Percentiles rank a stretch among this genome's conserved stretches.
These are phyloP conservation scores for Steinernema carpocapsae DNA, from an alignment of 2,888 invertebrate genomes.

Conservation along the genomic window DNA sequence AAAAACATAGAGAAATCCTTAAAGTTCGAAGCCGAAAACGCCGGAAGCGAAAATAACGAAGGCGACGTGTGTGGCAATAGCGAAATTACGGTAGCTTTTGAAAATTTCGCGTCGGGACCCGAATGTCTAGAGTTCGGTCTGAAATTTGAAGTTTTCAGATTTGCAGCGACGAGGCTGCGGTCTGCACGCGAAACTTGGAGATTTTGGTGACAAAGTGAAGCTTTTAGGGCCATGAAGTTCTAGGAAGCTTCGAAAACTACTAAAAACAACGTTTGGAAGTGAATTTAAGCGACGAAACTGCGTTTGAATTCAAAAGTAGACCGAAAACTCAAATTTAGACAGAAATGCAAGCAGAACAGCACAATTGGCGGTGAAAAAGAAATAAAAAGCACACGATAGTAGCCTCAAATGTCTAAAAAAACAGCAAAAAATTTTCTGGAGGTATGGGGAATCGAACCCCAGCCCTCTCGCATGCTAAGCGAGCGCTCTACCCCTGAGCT, in stretches of 20 bases:
- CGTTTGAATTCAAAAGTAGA: not conserved
- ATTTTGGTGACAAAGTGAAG: not conserved
- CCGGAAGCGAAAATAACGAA: not conserved
- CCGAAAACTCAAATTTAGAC: not conserved
- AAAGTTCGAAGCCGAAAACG: not conserved
- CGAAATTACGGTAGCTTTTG: not conserved
- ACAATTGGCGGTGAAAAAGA: not conserved
- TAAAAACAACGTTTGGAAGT: no score
- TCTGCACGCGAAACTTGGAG: not conserved
- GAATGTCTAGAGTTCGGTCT: not conserved
- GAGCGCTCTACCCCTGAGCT: slow-evolving; percentile 52
- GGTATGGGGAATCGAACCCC: slow-evolving; percentile 51
- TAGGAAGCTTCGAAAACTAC: no score
- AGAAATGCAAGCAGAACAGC: not conserved
- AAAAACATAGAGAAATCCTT: not conserved
- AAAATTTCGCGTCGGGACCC: not conserved
- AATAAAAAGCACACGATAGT: no score
- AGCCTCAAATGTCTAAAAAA: no score
- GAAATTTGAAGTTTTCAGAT: not conserved
- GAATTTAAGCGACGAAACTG: no score
- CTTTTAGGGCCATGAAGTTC: not conserved
- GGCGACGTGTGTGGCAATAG: not conserved
- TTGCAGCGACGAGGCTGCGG: not conserved
- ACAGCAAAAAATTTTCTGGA: slow-evolving; percentile 37
- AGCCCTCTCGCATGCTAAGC: slow-evolving; percentile 52